These are phyloP conservation scores for Matsumurasca onukii DNA, from an alignment of 1,140 invertebrate species.

Conservation along the genomic window DNA sequence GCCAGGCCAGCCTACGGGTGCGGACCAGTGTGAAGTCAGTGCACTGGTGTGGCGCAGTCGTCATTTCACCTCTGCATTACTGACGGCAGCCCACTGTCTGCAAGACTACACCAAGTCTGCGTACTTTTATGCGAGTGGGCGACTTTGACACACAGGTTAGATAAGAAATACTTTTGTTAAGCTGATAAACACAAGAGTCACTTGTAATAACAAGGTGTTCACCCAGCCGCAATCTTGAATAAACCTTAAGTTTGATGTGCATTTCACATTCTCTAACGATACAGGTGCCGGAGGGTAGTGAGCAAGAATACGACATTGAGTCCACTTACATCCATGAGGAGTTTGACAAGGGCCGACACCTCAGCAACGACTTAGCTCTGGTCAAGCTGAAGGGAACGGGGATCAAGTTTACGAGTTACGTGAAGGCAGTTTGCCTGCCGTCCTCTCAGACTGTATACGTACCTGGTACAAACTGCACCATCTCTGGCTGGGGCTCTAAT, in stretches of 20 bases:
- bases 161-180: neutral
- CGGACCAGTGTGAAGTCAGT: conserved; percentile 55
- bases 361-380: conserved; percentile 76
- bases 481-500: conserved; percentile 77
- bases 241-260: no score
- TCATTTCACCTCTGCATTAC: conserved; percentile 66
- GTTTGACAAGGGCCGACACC: conserved; percentile 61
- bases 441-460: conserved; percentile 52
- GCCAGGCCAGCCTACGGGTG: conserved; percentile 68
- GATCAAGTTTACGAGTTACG: conserved; percentile 63
- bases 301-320: conserved; percentile 66
- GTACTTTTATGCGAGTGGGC: conserved; percentile 67
- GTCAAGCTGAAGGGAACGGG: conserved; percentile 64
- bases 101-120: conserved; percentile 64
- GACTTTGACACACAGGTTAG: conserved; percentile 68
- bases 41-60: conserved; percentile 78
- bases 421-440: conserved; percentile 76
- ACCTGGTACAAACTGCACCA: conserved; percentile 61
- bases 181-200: no score
- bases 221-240: no score
- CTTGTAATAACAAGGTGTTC: no score
- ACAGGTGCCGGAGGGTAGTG: conserved; percentile 61
- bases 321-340: conserved; percentile 66
- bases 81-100: conserved; percentile 81
- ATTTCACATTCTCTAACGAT: no score